phyloP scores from a whole-genome alignment of 2,797 vertebrate genomes.

The Tapirus indicus region DNA sequence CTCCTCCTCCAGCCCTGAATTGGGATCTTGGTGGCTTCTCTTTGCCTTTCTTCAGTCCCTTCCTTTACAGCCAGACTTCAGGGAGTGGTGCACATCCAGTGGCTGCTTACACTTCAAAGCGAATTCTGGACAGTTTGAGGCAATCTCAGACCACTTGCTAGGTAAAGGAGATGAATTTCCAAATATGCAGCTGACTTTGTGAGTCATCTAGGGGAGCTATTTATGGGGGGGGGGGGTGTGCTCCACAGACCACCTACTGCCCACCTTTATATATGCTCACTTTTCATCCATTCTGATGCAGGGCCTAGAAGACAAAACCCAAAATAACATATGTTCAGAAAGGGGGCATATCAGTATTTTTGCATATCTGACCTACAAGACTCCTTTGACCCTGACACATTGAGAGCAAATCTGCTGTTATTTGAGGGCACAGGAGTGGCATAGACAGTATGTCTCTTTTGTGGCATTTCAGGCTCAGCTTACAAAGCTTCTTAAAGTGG shows the following conservation, averaged over 20 bases:
- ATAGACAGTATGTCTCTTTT: background rate
- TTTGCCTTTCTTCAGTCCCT: background rate
- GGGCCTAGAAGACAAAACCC: background rate
- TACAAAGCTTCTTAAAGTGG: background rate
- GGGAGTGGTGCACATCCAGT: background rate
- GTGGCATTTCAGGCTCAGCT: background rate
- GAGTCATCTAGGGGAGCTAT: background rate
- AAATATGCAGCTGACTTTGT: background rate
- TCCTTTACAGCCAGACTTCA: background rate
- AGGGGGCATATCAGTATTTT: background rate
- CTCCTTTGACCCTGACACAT: background rate
- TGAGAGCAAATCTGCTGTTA: background rate
- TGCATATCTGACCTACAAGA: accelerated
- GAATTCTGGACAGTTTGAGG: background rate
- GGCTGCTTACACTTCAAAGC: background rate
- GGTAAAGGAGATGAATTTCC: background rate
- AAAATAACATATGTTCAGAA: background rate
- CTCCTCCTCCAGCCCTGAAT: background rate
- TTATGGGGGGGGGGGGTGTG: too few species aligned
- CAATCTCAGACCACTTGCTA: background rate
- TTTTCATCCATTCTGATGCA: background rate
- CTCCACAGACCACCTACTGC: background rate
- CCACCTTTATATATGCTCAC: background rate
- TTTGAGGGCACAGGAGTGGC: background rate
- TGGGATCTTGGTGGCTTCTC: background rate